phyloP scores from a whole-genome alignment of 2,797 vertebrate genomes.

The Bovichtus variegatus region DNA sequence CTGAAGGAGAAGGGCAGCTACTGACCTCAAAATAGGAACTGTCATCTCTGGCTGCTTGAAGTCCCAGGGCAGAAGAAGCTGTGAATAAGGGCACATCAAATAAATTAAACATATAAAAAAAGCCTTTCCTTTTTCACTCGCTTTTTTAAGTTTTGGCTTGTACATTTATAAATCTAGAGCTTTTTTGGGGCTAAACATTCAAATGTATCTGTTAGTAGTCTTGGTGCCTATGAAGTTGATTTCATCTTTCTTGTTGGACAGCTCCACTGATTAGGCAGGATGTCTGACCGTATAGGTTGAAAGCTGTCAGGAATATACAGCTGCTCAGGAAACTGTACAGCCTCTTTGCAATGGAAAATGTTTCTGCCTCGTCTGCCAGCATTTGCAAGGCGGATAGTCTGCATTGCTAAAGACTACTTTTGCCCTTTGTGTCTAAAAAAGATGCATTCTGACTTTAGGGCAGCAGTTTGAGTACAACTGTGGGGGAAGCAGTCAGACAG shows the following conservation, averaged over 20 bases:
- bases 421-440: neutral
- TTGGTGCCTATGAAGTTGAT: neutral
- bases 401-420: neutral
- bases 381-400: neutral
- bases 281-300: neutral
- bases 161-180: neutral
- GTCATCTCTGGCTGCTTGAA: conserved; percentile 15
- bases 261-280: neutral
- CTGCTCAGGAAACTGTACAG: neutral
- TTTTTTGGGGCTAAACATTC: neutral
- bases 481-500: neutral
- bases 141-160: neutral
- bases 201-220: neutral
- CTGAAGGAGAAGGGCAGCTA: conserved; percentile 30
- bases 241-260: neutral
- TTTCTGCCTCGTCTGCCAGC: neutral
- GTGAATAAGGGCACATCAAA: conserved; percentile 25
- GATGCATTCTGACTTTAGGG: neutral
- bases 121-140: neutral
- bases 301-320: neutral
- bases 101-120: conserved; percentile 11
- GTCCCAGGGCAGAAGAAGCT: conserved; percentile 10
- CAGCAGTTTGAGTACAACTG: neutral
- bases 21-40: conserved; percentile 37
- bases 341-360: neutral